Evolutionary conservation across 1,140 invertebrate species (phyloP).

Genomic region (Callitettix versicolor): DNA sequence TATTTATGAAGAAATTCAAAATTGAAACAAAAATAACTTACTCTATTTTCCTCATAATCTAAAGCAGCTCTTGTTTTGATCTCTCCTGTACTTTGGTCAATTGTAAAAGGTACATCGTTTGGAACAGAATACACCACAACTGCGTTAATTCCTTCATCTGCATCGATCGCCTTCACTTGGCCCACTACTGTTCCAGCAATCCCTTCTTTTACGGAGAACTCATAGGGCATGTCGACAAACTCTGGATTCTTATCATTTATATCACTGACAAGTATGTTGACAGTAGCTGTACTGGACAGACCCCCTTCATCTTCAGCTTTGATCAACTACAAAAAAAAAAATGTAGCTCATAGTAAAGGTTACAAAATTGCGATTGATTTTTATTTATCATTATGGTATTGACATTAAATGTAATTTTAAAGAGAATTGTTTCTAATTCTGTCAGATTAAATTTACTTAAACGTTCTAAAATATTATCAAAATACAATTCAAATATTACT

Average conservation of each 20-base stretch:
- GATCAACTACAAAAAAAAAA: slow-evolving; percentile 46
- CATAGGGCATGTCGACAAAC: slow-evolving; percentile 62
- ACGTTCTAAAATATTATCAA: too few species aligned
- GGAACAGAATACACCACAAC: slow-evolving; percentile 51
- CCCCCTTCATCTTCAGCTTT: slow-evolving; percentile 78
- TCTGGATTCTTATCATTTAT: slow-evolving; percentile 84
- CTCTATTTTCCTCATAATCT: slow-evolving; percentile 73
- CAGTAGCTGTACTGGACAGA: slow-evolving; percentile 65
- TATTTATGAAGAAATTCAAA: too few species aligned
- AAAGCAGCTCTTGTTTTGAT: slow-evolving; percentile 62
- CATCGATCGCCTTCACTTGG: slow-evolving; percentile 69
- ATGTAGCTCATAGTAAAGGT: too few species aligned
- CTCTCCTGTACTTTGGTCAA: slow-evolving; percentile 68
- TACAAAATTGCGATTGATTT: too few species aligned
- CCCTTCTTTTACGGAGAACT: slow-evolving; percentile 75
- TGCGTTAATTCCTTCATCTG: slow-evolving; percentile 59
- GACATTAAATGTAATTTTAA: too few species aligned
- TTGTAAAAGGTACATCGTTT: slow-evolving; percentile 61
- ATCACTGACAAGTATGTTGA: slow-evolving; percentile 80
- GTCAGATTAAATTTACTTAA: too few species aligned
- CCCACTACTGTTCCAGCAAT: slow-evolving; percentile 55
- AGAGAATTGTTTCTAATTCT: too few species aligned
- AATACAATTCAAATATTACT: too few species aligned
- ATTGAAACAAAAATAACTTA: slow-evolving; percentile 32
- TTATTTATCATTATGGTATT: too few species aligned